A percentile compares a stretch with the other conserved stretches of the same genome.
Conservation (phyloP, 2,888 invertebrate species). For the Diarsia dahlii region DNA sequence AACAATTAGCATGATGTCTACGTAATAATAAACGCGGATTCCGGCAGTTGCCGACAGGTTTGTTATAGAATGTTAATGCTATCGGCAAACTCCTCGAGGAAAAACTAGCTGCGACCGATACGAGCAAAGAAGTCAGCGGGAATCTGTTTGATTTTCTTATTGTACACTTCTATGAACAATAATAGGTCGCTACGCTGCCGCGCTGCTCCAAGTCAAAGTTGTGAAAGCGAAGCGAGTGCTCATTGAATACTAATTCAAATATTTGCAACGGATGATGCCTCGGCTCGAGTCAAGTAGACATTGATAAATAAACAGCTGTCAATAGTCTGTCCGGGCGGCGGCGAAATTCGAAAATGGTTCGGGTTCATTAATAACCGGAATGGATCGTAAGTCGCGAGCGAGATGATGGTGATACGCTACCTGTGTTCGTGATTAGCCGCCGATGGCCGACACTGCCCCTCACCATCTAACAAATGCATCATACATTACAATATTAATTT, state of each 20-base stretch:
- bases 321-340: slow-evolving; percentile 79
- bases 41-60: slow-evolving; percentile 75
- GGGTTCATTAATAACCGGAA: slow-evolving; percentile 86
- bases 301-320: slow-evolving; percentile 88
- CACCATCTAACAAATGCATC: slow-evolving; percentile 53
- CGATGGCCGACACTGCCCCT: slow-evolving; percentile 55
- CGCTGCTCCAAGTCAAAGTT: slow-evolving; percentile 68
- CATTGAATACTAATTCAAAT: slow-evolving; percentile 79
- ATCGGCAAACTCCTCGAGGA: slow-evolving; percentile 59
- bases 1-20: slow-evolving; percentile 77
- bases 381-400: slow-evolving; percentile 79
- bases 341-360: slow-evolving; percentile 81
- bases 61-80: slow-evolving; percentile 75
- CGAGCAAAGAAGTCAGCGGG: slow-evolving; percentile 71
- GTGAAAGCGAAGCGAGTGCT: slow-evolving; percentile 69
- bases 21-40: slow-evolving; percentile 76
- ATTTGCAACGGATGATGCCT: slow-evolving; percentile 79
- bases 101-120: slow-evolving; percentile 72
- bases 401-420: slow-evolving; percentile 84
- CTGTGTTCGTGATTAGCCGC: slow-evolving; percentile 82
- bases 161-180: slow-evolving; percentile 71
- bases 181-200: slow-evolving; percentile 58
- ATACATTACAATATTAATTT: slow-evolving; percentile 51
- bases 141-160: slow-evolving; percentile 78
- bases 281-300: slow-evolving; percentile 76